phyloP scores from a whole-genome alignment of 2,113 vertebrate species.

The Paratilapia polleni region DNA sequence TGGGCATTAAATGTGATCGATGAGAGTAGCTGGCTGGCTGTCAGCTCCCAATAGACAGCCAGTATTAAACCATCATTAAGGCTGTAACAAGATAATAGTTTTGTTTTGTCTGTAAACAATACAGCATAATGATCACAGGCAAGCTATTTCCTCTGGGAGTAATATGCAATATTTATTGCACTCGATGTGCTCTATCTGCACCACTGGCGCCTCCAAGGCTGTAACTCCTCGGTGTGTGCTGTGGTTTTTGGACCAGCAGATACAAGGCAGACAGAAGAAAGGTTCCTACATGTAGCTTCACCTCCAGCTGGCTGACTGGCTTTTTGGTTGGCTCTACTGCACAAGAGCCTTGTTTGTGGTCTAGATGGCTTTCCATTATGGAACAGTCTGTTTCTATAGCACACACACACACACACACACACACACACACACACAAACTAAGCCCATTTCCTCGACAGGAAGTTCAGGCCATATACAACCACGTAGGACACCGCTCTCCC shows the following conservation, averaged over 20 bases:
- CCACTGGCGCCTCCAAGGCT: conserved; percentile 49
- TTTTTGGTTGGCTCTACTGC: conserved; percentile 9
- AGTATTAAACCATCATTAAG: conserved; percentile 2
- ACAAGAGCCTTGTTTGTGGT: conserved; percentile 45
- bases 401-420: conserved; percentile 15
- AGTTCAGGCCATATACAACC: conserved; percentile 46
- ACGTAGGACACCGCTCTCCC: conserved; percentile 36
- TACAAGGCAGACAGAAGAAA: conserved; percentile 21
- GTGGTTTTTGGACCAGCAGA: conserved; percentile 43
- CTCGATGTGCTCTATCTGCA: conserved; percentile 28
- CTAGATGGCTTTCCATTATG: conserved; percentile 48
- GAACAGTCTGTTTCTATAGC: neutral
- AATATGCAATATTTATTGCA: conserved; percentile 59
- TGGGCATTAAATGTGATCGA: conserved; percentile 21
- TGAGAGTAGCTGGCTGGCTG: conserved; percentile 5
- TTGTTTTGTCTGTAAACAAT: conserved; percentile 61
- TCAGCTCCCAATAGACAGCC: neutral
- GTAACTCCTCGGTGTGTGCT: conserved; percentile 19
- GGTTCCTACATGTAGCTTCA: conserved; percentile 41
- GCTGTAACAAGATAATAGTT: conserved; percentile 31
- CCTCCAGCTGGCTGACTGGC: conserved; percentile 35
- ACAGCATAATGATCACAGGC: conserved; percentile 37
- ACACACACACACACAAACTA: conserved; percentile 14
- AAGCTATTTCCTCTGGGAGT: conserved; percentile 40
- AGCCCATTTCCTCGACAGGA: conserved; percentile 53